phyloP scores from a whole-genome alignment of 2,888 invertebrate genomes.

The Idaea straminata region DNA sequence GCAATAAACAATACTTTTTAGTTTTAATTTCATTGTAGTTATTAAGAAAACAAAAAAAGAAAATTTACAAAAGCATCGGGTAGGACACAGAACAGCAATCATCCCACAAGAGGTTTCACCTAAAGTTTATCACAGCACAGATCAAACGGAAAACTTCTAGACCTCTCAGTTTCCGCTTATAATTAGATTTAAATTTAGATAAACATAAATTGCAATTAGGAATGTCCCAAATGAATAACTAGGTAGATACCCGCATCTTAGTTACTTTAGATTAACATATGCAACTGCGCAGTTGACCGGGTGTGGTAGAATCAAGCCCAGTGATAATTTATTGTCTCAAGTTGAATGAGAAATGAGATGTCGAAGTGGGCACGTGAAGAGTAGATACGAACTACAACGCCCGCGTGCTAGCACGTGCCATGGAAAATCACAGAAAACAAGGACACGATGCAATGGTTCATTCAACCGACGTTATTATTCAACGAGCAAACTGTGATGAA shows the following conservation, averaged over 20 bases:
- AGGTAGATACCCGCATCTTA: slow-evolving; percentile 8
- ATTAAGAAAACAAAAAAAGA: no score
- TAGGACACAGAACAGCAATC: no score
- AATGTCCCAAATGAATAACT: slow-evolving; percentile 16
- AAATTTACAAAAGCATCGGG: no score
- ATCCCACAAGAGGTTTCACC: no score
- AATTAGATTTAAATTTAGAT: no score
- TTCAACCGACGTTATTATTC: slow-evolving; percentile 79
- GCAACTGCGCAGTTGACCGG: slow-evolving; percentile 49
- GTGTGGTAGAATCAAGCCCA: slow-evolving; percentile 38
- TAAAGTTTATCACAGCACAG: no score
- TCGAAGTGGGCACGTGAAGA: slow-evolving; percentile 42
- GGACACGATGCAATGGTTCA: slow-evolving; percentile 78
- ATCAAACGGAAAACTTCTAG: no score
- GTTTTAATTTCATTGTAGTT: no score
- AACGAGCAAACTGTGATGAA: slow-evolving; percentile 75
- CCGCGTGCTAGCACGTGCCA: slow-evolving; percentile 57
- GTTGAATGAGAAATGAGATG: slow-evolving; percentile 53
- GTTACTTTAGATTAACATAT: slow-evolving; percentile 19
- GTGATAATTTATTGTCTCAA: slow-evolving; percentile 51
- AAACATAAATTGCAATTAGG: neutral
- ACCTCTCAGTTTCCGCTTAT: no score
- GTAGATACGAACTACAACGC: slow-evolving; percentile 30
- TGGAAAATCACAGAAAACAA: slow-evolving; percentile 80
- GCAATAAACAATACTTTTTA: no score